Base-by-base conservation (phyloP, 2,888 invertebrate species). In the Orchesella flavescens region DNA sequence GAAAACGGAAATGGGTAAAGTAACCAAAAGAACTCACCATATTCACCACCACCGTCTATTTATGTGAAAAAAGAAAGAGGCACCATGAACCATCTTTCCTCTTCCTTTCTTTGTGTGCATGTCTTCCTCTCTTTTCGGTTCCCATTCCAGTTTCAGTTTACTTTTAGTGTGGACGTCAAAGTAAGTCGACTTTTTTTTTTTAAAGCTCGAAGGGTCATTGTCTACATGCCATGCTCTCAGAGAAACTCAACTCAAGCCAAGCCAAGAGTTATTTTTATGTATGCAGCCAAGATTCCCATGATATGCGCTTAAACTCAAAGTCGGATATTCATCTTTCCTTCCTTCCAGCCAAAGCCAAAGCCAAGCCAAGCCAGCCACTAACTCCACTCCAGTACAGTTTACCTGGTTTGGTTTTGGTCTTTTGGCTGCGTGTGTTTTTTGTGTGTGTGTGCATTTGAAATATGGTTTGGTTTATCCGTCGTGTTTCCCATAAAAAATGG, bases 1-100 rank as follows among this genome's bases (percentile, higher is more conserved):
- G 57, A 4, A n/a, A 72, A 34, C 55, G 72, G 72, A 57, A 72
- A 72, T 72, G 57, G 57, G 34, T 23, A 57, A 72, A 72, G 57
- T 12, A 23, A 21, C n/a, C n/a, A 69, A 23, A 44, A 68, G 21
- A 46, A 46, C 19, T 49, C 19, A n/a, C 68, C 19, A 46, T 57
- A 57, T 21, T 49, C 21, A 23, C 34, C 24, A 66, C 44, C 17
- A 53, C 2, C 2, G 13, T 13, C 13, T 53, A 53, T 53, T 53
- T 34, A 53, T n/a, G 10, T 15, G 44, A 43, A 44, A 44, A 5
- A n/a, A 15, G 13, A 43, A 66, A 66, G 44, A n/a, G 19, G 43
- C 46, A n/a, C n/a, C n/a, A 34, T 34, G 34, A 34, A 34, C 34
- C 2, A 34, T 34, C 34, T 34, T 34, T 7, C 7, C 7, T 34